Evolutionary conservation across 1,140 invertebrate species (phyloP), one percentile per base, ranked within the genome.

Genomic region (Lutraria rhynchaena): DNA sequence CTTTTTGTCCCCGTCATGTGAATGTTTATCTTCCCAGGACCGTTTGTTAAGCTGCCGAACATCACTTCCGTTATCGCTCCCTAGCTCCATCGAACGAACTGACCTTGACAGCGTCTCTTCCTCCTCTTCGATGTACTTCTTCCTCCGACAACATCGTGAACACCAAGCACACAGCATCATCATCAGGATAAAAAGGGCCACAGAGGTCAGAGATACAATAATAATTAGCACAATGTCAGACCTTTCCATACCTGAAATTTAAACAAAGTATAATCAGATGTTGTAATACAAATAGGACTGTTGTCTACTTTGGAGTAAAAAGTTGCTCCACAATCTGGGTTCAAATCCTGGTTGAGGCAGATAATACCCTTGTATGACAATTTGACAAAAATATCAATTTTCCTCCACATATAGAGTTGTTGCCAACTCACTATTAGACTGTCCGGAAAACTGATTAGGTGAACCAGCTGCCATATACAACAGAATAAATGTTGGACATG

Each of bases 1-100:
- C 17, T 70, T 74, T 22, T 76, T 70, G 29, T 70, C 77, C 0
- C 58, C 60, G 22, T 65, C 67, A 49, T 78, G 49, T 24, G 76
- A 65, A 27, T 53, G 61, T 57, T 83, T 83, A 13, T 83, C 84
- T 27, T 86, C 84, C 74, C 73, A 76, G 0, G 82, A 78, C 3
- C 84, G 55, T 57, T 82, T 86, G 53, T 81, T 53, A 17, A 82
- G 75, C 44, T 82, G 67, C 22, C 82, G 57, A 27, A 80, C 67
- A 63, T 81, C 63, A 15, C 74, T 57, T n/a, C 76, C 51, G 3
- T 41, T 1, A 17, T 84, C 77, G 29, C 70, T 61, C 49, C 73
- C 73, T 37, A 83, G 71, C 35, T 81, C 77, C 57, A 76, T 60
- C 33, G 80, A 74, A 3, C 55, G 35, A 44, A 73, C 76, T 29